These are phyloP conservation scores for Mastigias papua DNA, from an alignment of 30 jellyfish, hydroid and myxozoan species.

Conservation along the genomic window DNA sequence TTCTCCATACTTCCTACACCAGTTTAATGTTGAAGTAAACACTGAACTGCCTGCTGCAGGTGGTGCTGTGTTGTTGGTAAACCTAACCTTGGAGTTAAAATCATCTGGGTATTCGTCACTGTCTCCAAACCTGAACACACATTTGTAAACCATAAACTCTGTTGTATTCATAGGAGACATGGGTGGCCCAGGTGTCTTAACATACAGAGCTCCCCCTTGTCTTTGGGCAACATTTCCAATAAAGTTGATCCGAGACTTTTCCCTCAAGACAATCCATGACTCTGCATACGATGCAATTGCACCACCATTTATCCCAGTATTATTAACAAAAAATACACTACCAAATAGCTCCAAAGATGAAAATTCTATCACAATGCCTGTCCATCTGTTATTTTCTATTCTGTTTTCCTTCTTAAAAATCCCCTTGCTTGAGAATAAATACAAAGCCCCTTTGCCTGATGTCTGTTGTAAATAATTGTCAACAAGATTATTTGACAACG, in stretches of 20 bases:
- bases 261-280: conserved; percentile 45
- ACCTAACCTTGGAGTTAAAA: conserved; percentile 53
- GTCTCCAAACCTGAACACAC: conserved; percentile 62
- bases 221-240: conserved; percentile 58
- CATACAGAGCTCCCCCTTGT: conserved; percentile 85
- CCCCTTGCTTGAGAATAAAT: conserved; percentile 36
- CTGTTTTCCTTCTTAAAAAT: conserved; percentile 11
- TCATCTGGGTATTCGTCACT: conserved; percentile 21
- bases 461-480: conserved; percentile 6
- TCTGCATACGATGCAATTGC: conserved; percentile 84
- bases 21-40: conserved; percentile 70
- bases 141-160: conserved; percentile 60
- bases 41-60: conserved; percentile 68
- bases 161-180: conserved; percentile 79
- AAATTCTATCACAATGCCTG: conserved; percentile 79
- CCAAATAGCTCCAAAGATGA: conserved; percentile 47
- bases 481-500: conserved; percentile 8
- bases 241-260: conserved; percentile 30
- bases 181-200: conserved; percentile 77
- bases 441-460: conserved; percentile 58
- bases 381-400: conserved; percentile 41
- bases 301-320: conserved; percentile 84
- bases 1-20: conserved; percentile 80
- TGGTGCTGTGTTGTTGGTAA: conserved; percentile 73
- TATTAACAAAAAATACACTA: conserved; percentile 22